Conservation (phyloP, 2,113 vertebrate species). For the Plecturocebus donacophilus region DNA sequence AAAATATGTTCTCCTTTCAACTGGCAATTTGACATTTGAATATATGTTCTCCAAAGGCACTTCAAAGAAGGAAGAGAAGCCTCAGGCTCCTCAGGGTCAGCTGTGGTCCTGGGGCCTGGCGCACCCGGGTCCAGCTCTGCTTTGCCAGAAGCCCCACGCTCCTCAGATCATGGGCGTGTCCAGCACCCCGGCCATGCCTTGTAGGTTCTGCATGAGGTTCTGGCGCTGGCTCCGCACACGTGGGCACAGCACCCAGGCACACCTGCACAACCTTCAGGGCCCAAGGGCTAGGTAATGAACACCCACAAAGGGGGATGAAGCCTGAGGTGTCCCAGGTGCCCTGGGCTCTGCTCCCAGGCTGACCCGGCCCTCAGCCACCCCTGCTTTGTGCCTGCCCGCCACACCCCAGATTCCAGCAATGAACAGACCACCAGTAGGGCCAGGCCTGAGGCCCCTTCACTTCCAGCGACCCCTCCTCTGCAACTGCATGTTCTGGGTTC, state of each 20-base stretch:
- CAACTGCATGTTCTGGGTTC: fast-evolving
- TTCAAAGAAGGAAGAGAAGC: neutral
- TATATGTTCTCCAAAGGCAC: neutral
- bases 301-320: fast-evolving
- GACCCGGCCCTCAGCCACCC: neutral
- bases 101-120: fast-evolving
- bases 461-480: fast-evolving
- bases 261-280: fast-evolving
- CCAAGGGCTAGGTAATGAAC: fast-evolving
- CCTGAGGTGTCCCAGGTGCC: fast-evolving
- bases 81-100: fast-evolving
- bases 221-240: fast-evolving
- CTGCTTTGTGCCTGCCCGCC: fast-evolving
- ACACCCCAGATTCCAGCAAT: fast-evolving
- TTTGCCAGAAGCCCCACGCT: fast-evolving
- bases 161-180: fast-evolving
- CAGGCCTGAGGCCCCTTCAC: fast-evolving
- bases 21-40: neutral
- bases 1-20: constrained; percentile 35
- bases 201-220: fast-evolving
- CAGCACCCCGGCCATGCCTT: neutral
- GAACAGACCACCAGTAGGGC: fast-evolving
- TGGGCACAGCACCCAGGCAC: neutral
- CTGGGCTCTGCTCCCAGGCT: neutral
- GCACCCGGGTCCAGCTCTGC: fast-evolving